A percentile compares a stretch with the other conserved stretches of the same genome.
Conservation (phyloP, 2,113 vertebrate species). For the Stigmatopora nigra region DNA sequence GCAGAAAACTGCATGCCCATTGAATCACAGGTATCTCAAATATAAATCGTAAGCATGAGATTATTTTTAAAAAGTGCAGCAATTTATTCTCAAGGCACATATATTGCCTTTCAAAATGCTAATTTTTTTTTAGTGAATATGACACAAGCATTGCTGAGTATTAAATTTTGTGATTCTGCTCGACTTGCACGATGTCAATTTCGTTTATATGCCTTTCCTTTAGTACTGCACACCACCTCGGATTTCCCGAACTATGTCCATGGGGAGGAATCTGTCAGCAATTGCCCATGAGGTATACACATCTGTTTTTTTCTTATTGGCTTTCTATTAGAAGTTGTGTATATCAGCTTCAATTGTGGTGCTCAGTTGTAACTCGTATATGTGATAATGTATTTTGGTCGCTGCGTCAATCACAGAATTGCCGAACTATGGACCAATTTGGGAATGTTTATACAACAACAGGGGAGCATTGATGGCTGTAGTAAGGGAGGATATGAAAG, state of each 20-base stretch:
- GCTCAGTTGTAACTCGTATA: no score
- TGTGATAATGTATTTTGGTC: no score
- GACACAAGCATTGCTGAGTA: constrained; percentile 6
- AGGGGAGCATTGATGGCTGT: no score
- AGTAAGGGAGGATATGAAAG: no score
- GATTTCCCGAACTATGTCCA: constrained; percentile 59
- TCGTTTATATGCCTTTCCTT: constrained; percentile 25
- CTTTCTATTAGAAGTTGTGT: no score
- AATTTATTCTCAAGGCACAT: constrained; percentile 9
- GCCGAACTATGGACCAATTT: no score
- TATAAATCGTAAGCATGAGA: not conserved
- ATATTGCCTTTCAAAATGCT: constrained; percentile 26
- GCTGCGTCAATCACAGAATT: no score
- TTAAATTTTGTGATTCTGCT: constrained; percentile 8
- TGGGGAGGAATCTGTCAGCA: constrained; percentile 61
- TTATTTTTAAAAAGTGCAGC: constrained; percentile 6
- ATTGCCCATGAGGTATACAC: constrained; percentile 58
- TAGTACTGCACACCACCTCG: constrained; percentile 65
- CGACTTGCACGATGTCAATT: constrained; percentile 10
- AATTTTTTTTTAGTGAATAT: constrained; percentile 30
- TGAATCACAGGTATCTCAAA: constrained; percentile 53
- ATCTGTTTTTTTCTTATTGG: not conserved
- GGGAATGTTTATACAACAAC: no score
- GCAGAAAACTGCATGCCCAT: constrained; percentile 33
- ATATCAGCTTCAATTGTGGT: no score